Evolutionary conservation across 2,797 vertebrate species (phyloP), one percentile per base, ranked within the genome.

Genomic region (Vultur gryphus): DNA sequence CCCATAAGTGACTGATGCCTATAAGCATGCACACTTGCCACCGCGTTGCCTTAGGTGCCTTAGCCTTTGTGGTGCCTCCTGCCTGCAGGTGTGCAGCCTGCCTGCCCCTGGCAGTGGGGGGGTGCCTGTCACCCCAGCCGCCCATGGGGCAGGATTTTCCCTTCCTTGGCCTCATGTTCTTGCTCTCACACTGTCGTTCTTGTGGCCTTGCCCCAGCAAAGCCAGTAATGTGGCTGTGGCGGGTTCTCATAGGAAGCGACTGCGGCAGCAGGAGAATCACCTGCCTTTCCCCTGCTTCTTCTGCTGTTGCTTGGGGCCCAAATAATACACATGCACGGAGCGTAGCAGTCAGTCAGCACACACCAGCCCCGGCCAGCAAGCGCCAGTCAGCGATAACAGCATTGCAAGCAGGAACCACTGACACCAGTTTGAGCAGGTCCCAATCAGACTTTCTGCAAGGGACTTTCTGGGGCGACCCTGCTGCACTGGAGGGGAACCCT

Each of bases 21-120:
- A 0, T 2, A 4, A 15, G 1, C 6, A 1, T 1, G 7, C 24
- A 6, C 28, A 0, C 4, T 19, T 57, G 16, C 18, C 41, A 10
- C 37, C 11, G 0, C 6, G 0, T 31, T 24, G 17, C 43, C 20
- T 16, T 8, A 4, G 13, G 7, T 35, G 66, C n/a, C 59, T 39
- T 24, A 15, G 26, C 54, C 78, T 2, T 25, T 4, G 5, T 59
- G 69, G 52, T 66, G 48, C 48, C 64, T 61, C 49, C 41, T 25
- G n/a, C 6, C 48, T 48, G 77, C 73, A 15, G 78, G 10, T 8
- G 29, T 31, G 51, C 51, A 43, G 37, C 35, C 48, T 21, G 35
- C 75, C 43, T 44, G 58, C 24, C 51, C 59, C 18, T 35, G 37
- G 19, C 70, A 13, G 3, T 2, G 26, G 19, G 2, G 29, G 26